Conservation (phyloP, 2,797 vertebrate species). For the Falco naumanni region DNA sequence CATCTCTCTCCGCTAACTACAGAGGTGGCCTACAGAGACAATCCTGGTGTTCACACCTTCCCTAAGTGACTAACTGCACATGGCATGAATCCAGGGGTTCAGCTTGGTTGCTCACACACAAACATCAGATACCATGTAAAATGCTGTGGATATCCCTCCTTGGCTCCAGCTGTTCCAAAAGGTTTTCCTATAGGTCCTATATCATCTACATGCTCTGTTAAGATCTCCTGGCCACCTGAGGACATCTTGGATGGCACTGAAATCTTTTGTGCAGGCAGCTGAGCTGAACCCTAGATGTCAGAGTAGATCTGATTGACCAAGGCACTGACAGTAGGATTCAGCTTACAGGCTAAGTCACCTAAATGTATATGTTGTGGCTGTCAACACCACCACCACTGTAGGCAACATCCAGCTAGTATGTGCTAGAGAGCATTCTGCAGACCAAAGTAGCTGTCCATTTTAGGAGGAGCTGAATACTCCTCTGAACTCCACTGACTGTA, state of each 20-base stretch:
- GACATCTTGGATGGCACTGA: background rate
- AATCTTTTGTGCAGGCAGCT: background rate
- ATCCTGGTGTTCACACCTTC: background rate
- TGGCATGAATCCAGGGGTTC: background rate
- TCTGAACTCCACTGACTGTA: background rate
- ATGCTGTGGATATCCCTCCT: background rate
- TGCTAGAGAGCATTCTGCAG: background rate
- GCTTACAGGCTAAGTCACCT: background rate
- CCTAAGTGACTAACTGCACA: background rate
- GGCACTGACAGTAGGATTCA: background rate
- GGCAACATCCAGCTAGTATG: background rate
- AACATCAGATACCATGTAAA: background rate
- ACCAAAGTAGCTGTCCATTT: background rate
- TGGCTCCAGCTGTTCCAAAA: background rate
- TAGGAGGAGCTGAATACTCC: background rate
- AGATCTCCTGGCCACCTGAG: background rate
- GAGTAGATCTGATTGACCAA: background rate
- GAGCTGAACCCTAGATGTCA: background rate
- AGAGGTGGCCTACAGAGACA: background rate
- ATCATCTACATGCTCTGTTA: background rate
- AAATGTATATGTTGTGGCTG: background rate
- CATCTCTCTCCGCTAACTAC: background rate
- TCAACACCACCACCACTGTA: background rate
- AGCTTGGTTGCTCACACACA: rapidly evolving
- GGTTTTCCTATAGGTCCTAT: background rate